Evolutionary conservation across 2,797 vertebrate genomes (phyloP).

Genomic region (Nothura maculosa): DNA sequence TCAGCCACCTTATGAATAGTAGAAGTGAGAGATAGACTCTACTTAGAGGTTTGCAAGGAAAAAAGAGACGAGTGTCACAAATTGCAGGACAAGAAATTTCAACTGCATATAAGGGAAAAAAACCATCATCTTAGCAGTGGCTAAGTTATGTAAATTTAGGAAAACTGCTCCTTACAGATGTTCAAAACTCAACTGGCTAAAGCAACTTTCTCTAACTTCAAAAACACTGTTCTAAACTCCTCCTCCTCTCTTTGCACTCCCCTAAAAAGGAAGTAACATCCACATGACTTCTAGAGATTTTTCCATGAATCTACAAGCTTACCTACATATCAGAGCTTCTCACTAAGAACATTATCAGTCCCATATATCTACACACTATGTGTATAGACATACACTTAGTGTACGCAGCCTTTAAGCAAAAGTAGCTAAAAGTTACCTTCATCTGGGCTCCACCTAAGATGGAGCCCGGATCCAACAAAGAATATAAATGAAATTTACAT

Average conservation of each 20-base stretch:
- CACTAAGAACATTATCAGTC: background rate
- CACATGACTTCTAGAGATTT: background rate
- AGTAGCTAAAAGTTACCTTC: background rate
- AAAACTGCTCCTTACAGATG: background rate
- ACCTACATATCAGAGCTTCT: background rate
- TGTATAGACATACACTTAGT: no score
- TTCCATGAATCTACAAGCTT: background rate
- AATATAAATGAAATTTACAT: background rate
- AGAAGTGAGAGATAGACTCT: background rate
- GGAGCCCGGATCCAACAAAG: background rate
- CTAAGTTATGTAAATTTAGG: background rate
- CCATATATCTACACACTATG: accelerated
- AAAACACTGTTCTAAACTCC: background rate
- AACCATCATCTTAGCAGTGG: background rate
- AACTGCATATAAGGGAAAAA: background rate
- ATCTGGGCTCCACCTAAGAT: background rate
- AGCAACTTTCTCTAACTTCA: background rate
- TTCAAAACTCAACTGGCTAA: background rate
- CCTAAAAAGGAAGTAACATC: background rate
- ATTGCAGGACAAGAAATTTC: background rate
- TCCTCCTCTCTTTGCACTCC: no score
- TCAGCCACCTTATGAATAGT: background rate
- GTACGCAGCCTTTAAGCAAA: background rate
- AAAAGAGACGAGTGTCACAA: background rate
- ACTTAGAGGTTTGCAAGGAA: background rate